Evolutionary conservation across 1,140 invertebrate species (phyloP), one percentile per base, ranked within the genome.

Genomic region (Macrobrachium nipponense): DNA sequence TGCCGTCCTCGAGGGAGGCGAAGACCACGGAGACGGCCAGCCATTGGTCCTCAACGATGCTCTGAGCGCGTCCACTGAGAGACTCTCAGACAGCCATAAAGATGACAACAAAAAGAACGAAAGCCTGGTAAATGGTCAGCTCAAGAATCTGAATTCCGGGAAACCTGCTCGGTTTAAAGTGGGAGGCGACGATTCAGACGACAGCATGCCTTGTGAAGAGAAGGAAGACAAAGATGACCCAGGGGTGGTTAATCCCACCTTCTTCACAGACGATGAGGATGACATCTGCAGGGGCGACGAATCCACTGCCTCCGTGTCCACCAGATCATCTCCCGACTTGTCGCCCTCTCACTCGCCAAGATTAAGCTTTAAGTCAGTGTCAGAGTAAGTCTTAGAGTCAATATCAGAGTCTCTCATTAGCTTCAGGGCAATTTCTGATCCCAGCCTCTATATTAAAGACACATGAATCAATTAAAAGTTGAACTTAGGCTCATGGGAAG

Each of bases 221-320:
- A 86, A 86, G 77, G 83, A 86, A n/a, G 83, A 86, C 58, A 82
- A 82, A 15, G 80, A 82, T n/a, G 80, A 82, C 68, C 83, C 83
- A 20, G 83, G 83, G 15, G 83, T 80, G 68, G 66, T 86, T 10
- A 86, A 86, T 66, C 83, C 77, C 17, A 75, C 83, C 64, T 86
- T 86, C 76, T 36, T 59, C 51, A 72, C 27, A n/a, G 83, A 86
- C 61, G 82, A 84, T 44, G 83, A 86, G 18, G 83, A 86, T 66
- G 83, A 86, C 62, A 51, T 79, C 58, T 64, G 76, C 15, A 66
- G 83, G 27, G 76, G 77, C 51, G 83, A 79, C 76, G 77, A 66
- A 18, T 86, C 83, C 59, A 80, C 75, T 66, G 77, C 77, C 76
- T 86, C 83, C 64, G 77, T 36, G 27, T 36, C 27, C 27, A 36